Evolutionary conservation across 2,888 invertebrate genomes (phyloP).

Genomic region (Temnothorax ravouxi): DNA sequence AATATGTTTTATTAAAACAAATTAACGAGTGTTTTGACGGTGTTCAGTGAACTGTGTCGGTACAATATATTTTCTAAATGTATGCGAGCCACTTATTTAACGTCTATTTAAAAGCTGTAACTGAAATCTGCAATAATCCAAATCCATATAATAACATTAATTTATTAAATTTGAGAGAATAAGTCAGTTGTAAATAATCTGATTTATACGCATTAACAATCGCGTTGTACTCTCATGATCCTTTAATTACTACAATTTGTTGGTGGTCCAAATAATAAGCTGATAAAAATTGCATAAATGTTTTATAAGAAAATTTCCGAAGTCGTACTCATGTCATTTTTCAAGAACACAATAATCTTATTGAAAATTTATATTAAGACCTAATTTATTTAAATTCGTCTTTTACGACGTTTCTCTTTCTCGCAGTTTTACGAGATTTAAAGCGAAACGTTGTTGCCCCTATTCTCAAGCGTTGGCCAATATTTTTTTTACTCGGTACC

Average conservation of each 20-base stretch:
- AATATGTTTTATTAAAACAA: constrained; percentile 3
- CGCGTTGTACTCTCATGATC: no score
- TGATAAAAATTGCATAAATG: background rate
- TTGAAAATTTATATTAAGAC: background rate
- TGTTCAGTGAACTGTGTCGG: constrained; percentile 10
- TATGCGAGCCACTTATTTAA: background rate
- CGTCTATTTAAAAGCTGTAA: background rate
- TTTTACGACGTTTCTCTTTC: background rate
- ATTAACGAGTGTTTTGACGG: background rate
- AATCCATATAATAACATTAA: no score
- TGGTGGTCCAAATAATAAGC: background rate
- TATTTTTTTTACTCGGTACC: constrained; percentile 14
- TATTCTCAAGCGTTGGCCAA: constrained; percentile 42
- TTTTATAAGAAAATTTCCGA: background rate
- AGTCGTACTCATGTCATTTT: background rate
- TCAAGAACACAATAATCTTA: background rate
- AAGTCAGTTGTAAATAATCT: no score
- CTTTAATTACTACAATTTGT: no score
- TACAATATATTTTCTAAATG: constrained; percentile 9
- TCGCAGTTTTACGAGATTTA: background rate
- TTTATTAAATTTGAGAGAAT: no score
- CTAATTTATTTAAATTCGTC: background rate
- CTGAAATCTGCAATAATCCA: background rate
- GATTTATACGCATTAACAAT: no score
- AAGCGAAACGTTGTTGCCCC: constrained; percentile 6